Evolutionary conservation across 1,140 invertebrate species (phyloP).

Genomic region (Globodera rostochiensis): DNA sequence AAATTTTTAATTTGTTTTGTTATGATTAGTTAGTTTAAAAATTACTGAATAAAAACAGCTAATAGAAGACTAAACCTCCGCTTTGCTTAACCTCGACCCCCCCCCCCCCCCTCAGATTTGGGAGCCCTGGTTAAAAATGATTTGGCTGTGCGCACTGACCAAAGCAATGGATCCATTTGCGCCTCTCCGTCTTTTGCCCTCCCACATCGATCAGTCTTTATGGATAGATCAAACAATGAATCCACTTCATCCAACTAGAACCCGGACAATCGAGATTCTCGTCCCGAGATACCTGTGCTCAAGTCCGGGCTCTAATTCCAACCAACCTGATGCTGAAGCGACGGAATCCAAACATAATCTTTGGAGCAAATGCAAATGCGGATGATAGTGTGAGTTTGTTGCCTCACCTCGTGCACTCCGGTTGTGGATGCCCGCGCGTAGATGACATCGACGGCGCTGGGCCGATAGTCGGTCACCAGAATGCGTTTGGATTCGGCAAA

Average conservation of each 20-base stretch:
- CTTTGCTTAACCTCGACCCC: too few species aligned
- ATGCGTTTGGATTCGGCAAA: constrained; percentile 48
- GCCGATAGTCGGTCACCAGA: constrained; percentile 33
- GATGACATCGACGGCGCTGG: constrained; percentile 44
- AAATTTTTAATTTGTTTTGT: too few species aligned
- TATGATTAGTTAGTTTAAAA: too few species aligned
- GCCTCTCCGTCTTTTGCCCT: constrained; percentile 50
- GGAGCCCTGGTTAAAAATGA: too few species aligned
- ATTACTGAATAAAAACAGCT: too few species aligned
- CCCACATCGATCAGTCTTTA: constrained; percentile 53
- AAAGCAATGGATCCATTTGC: constrained; percentile 56
- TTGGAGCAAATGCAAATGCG: not conserved
- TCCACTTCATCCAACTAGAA: not conserved
- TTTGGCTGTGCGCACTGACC: not conserved
- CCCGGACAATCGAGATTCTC: too few species aligned
- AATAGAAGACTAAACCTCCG: too few species aligned
- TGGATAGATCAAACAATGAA: constrained; percentile 5
- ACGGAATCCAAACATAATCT: constrained; percentile 37
- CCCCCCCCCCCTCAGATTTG: too few species aligned
- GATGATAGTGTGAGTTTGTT: not conserved
- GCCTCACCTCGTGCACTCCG: constrained; percentile 46
- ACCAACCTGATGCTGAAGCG: constrained; percentile 47
- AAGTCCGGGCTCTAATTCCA: not conserved
- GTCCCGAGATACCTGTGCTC: too few species aligned
- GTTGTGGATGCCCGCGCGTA: constrained; percentile 54